Base-by-base conservation (phyloP, 2,113 vertebrate species). In the Crotalus tigris region DNA sequence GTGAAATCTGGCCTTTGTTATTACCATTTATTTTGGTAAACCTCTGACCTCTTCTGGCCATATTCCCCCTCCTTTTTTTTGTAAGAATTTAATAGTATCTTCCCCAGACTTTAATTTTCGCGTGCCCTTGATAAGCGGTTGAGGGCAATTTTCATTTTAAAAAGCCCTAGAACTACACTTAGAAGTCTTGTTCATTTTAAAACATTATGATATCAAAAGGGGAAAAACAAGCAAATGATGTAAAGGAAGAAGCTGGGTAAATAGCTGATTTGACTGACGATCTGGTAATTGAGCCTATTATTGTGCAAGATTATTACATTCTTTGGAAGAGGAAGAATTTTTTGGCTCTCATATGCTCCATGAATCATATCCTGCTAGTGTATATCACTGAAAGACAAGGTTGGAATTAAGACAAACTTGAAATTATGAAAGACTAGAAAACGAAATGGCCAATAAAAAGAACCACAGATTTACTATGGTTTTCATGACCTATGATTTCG, bases 41-140 rank as follows among this genome's bases (percentile, higher is more conserved):
- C 87, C 54, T 58, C 94, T 94, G 93, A 93, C 91, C 39, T 85
- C 23, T 89, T 51, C 19, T 94, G 24, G 24, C 33, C 55, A 92
- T 61, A 46, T 90, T 69, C 91, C 94, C 89, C 17, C n/a, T 23
- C 26, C 13, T 26, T 54, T 29, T 39, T 54, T 33, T 58, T 81
- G 46, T 91, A n/a, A 29, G 26, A 44, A 59, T 57, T 53, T 92
- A 29, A 49, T 57, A 26, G 26, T 58, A 12, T 1, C 93, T 86
- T 85, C 91, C 64, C 46, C 95, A 92, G 53, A 5, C 55, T 94
- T 92, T 5, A 58, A 39, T 93, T 92, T 94, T 55, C 91, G 21
- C 8, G 44, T 8, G 21, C 55, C 81, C n/a, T 3, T 33, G 3
- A 4, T 91, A 95, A 53, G 88, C 91, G 1, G 51, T 81, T 91